Conservation (phyloP, 2,113 vertebrate species). For the Ageneiosus marmoratus region DNA sequence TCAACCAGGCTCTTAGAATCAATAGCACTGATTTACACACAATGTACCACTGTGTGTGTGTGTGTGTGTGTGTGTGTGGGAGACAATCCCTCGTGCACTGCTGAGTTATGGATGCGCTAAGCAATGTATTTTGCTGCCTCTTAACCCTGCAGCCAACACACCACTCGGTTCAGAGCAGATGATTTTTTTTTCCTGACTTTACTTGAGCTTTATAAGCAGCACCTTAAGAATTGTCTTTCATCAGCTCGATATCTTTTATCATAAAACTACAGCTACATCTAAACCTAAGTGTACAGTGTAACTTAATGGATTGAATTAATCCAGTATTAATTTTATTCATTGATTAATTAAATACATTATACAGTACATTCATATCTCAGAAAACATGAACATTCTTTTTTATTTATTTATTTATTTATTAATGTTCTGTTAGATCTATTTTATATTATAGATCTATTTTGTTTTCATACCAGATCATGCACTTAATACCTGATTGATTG, state of each 20-base stretch:
- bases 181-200: not conserved
- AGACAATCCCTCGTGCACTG: slow-evolving; percentile 13
- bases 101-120: slow-evolving; percentile 24
- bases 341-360: not conserved
- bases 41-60: not conserved
- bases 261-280: not conserved
- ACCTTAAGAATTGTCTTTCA: not conserved
- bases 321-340: no score
- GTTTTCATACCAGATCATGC: no score
- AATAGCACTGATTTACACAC: slow-evolving; percentile 39
- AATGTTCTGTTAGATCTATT: not conserved
- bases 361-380: not conserved
- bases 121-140: slow-evolving; percentile 17
- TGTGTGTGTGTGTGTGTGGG: slow-evolving; percentile 10
- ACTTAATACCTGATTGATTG: no score
- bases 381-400: not conserved
- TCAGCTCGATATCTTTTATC: not conserved
- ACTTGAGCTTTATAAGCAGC: not conserved
- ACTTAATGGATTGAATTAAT: not conserved
- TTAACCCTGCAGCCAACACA: slow-evolving; percentile 32
- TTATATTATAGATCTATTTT: no score
- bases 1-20: slow-evolving; percentile 27
- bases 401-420: not conserved
- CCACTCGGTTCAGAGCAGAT: not conserved
- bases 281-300: not conserved